Evolutionary conservation across 1,140 invertebrate species (phyloP), one percentile per base, ranked within the genome.

Genomic region (Nephotettix cincticeps): DNA sequence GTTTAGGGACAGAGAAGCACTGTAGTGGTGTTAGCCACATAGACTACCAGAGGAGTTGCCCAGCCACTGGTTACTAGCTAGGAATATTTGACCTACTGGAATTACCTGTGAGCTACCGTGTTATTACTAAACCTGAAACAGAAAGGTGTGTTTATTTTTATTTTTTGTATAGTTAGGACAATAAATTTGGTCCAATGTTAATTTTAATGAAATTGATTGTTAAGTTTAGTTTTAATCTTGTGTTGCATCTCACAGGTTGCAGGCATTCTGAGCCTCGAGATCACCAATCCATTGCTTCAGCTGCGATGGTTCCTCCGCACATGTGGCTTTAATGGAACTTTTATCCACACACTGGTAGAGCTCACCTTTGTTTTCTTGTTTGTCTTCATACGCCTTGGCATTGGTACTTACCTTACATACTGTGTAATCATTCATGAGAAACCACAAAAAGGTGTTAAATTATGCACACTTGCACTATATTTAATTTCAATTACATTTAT

Each of bases 281-380:
- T 85, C 25, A 86, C 86, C 0, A 87, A 88, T 78, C 86, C 86
- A 28, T 77, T 86, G n/a, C 78, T 87, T 36, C 86, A 87, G 80
- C 76, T 76, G 0, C 77, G 86, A 76, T 87, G 86, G 86, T 81
- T 82, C 70, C 54, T 83, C 21, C 71, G 81, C 29, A 75, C 74
- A 1, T 73, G 76, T 40, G 80, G 81, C 19, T 79, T 78, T 56
- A 77, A 77, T 56, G 54, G 75, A 21, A 74, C 75, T 3, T 54
- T 54, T 9, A 21, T 74, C 1, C 71, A 74, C 56, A 71, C 66
- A 36, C 11, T 70, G 1, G 72, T 74, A 6, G 74, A 75, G 58
- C 17, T 64, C n/a, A 11, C 32, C 4, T 72, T 69, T 54, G 40
- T 73, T 14, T 0, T 68, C 14, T 19, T 71, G 28, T 75, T 75